phyloP scores from a whole-genome alignment of 1,140 invertebrate genomes.

The Rhyacophila brunnea region DNA sequence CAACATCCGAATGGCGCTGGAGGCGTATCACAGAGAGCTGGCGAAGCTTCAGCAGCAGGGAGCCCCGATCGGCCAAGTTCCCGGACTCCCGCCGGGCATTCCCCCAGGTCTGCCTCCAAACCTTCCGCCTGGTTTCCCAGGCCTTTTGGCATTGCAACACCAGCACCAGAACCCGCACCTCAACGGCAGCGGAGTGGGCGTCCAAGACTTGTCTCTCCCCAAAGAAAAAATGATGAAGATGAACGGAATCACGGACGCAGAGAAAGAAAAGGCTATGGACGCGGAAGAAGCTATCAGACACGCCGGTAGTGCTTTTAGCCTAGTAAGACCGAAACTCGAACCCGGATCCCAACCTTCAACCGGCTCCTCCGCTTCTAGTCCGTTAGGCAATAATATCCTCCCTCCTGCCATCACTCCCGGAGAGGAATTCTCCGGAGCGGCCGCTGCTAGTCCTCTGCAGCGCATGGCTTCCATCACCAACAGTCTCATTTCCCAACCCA shows the following conservation, averaged over 20 bases:
- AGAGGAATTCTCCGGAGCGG: constrained; percentile 74
- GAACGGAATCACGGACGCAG: constrained; percentile 66
- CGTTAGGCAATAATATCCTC: constrained; percentile 77
- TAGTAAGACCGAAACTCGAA: constrained; percentile 79
- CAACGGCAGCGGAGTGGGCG: constrained; percentile 63
- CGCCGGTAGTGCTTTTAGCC: constrained; percentile 79
- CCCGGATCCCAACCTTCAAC: constrained; percentile 65
- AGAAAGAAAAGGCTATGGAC: constrained; percentile 61
- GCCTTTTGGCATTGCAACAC: constrained; percentile 55
- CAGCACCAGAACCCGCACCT: constrained; percentile 55
- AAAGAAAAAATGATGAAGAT: constrained; percentile 72
- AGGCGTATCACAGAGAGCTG: constrained; percentile 89
- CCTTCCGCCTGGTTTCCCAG: constrained; percentile 52
- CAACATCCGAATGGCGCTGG: constrained; percentile 83
- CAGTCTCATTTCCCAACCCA: constrained; percentile 88
- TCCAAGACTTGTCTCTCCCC: constrained; percentile 83
- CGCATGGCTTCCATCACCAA: constrained; percentile 98
- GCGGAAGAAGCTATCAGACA: constrained; percentile 72
- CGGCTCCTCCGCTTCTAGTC: constrained; percentile 69
- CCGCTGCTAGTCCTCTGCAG: constrained; percentile 88
- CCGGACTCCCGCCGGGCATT: constrained; percentile 56
- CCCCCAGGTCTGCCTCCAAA: constrained; percentile 50
- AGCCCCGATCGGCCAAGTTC: constrained; percentile 54
- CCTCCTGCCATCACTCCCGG: constrained; percentile 74
- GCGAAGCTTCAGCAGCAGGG: constrained; percentile 74